These are phyloP conservation scores for Diabrotica virgifera DNA, from an alignment of 1,140 invertebrate genomes.

Conservation along the genomic window DNA sequence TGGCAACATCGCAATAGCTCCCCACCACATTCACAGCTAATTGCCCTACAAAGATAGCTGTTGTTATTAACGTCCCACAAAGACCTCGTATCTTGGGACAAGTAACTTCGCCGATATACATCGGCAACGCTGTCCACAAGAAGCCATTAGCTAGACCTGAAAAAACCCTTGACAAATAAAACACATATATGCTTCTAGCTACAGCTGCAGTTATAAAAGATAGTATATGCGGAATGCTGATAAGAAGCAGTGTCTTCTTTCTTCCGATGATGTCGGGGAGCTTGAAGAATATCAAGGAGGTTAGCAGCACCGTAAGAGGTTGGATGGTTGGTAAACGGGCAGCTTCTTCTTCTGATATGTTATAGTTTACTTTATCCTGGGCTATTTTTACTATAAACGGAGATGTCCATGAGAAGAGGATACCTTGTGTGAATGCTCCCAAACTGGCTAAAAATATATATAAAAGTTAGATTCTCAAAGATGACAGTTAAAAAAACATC, in stretches of 20 bases:
- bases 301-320: constrained; percentile 62
- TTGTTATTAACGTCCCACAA: constrained; percentile 49
- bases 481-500: background rate
- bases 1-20: constrained; percentile 14
- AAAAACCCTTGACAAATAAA: constrained; percentile 31
- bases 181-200: constrained; percentile 24
- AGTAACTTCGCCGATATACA: constrained; percentile 64
- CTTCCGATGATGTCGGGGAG: constrained; percentile 27
- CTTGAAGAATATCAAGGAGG: constrained; percentile 19
- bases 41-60: constrained; percentile 53
- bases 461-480: constrained; percentile 1
- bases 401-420: constrained; percentile 20
- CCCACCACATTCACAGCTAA: constrained; percentile 51
- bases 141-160: constrained; percentile 37
- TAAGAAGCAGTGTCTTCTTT: constrained; percentile 27
- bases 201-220: constrained; percentile 24
- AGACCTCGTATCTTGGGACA: constrained; percentile 63
- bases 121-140: constrained; percentile 46
- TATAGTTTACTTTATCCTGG: constrained; percentile 16
- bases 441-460: constrained; percentile 20
- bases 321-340: constrained; percentile 35
- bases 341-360: constrained; percentile 20
- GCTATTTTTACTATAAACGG: constrained; percentile 15
- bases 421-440: constrained; percentile 7
- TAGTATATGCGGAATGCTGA: constrained; percentile 23